Evolutionary conservation across 2,113 vertebrate genomes (phyloP).

Genomic region (Pandion haliaetus): DNA sequence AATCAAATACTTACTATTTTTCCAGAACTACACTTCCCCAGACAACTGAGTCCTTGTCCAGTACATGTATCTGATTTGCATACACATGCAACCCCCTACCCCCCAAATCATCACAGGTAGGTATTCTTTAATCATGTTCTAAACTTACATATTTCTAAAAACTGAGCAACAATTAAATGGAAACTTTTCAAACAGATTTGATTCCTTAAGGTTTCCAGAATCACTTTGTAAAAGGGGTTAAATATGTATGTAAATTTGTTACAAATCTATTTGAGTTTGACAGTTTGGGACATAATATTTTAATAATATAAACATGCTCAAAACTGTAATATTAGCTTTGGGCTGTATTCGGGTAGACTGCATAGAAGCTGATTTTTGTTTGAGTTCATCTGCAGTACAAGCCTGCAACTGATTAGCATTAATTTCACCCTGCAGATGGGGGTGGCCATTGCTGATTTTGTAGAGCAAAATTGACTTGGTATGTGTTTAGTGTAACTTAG

Average conservation of each 20-base stretch:
- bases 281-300: background rate
- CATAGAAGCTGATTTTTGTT: background rate
- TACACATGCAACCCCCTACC: fast-evolving
- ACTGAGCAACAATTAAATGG: background rate
- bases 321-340: conserved; percentile 15
- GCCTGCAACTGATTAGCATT: conserved; percentile 48
- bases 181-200: background rate
- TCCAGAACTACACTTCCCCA: background rate
- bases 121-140: background rate
- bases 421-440: background rate
- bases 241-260: background rate
- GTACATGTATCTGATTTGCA: background rate
- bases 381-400: conserved; percentile 45
- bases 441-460: background rate
- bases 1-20: background rate
- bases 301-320: background rate
- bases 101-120: background rate
- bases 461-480: background rate
- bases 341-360: background rate
- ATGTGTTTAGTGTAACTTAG: background rate
- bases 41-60: background rate
- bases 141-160: background rate
- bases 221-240: background rate
- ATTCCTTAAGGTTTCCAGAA: background rate
- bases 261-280: background rate